phyloP scores from a whole-genome alignment of 2,113 vertebrate genomes.

The Caretta caretta region DNA sequence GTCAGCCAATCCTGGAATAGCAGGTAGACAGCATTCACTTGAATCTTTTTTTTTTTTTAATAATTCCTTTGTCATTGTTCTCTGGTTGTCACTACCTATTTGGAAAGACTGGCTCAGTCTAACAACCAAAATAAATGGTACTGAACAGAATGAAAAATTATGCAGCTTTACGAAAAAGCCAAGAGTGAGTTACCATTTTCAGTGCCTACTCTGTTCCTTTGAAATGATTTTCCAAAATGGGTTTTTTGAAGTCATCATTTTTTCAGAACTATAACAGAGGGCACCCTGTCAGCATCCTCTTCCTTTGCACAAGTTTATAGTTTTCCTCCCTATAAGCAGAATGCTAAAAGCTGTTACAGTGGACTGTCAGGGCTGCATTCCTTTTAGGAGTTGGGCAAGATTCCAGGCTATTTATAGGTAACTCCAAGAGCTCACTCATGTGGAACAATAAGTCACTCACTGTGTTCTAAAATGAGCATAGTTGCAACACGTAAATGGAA shows the following conservation, averaged over 20 bases:
- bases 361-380: slow-evolving; percentile 15
- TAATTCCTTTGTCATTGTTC: background rate
- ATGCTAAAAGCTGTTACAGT: slow-evolving; percentile 30
- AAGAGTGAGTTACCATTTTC: slow-evolving; percentile 40
- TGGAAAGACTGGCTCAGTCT: slow-evolving; percentile 13
- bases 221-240: slow-evolving; percentile 55
- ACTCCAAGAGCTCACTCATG: slow-evolving; percentile 16
- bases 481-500: slow-evolving; percentile 1
- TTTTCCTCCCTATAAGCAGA: slow-evolving; percentile 39
- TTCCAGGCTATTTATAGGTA: slow-evolving; percentile 64
- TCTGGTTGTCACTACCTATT: background rate
- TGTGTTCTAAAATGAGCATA: slow-evolving; percentile 5
- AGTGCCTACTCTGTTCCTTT: slow-evolving; percentile 29
- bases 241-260: slow-evolving; percentile 37
- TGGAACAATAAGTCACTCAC: slow-evolving; percentile 38
- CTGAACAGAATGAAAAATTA: slow-evolving; percentile 45
- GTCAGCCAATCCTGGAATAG: background rate
- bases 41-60: background rate
- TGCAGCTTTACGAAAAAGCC: slow-evolving; percentile 35
- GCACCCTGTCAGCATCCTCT: slow-evolving; percentile 33
- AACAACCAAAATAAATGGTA: slow-evolving; percentile 26
- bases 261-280: slow-evolving; percentile 34
- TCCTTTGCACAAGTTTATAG: slow-evolving; percentile 42
- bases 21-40: background rate
- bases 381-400: slow-evolving; percentile 13